Base-by-base conservation (phyloP, 2,888 invertebrate species). In the Pollenia labialis region DNA sequence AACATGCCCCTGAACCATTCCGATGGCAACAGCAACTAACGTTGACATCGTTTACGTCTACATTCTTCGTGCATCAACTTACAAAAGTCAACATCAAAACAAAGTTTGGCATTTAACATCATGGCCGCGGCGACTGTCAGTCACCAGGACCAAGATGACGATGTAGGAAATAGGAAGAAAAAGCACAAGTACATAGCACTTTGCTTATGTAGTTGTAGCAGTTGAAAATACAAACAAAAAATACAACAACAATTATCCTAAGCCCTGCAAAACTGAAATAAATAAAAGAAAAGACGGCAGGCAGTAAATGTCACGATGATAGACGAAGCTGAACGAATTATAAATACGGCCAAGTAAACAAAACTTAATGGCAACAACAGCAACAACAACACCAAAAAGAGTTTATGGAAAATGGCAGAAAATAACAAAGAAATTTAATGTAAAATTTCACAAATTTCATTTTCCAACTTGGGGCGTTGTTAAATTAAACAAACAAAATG, bases 291-390 rank as follows among this genome's bases (percentile, higher is more conserved):
- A 80, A 83, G 80, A 83, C 83, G 66, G 77, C 72, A 84, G 66
- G 77, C 72, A 84, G 76, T 81, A 81, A 87, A 87, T 74, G 80
- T 87, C 75, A 84, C 69, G 84, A 81, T 86, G 88, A 86, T 81
- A 86, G 88, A 88, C 85, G 88, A 84, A 87, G 86, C 83, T 81
- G 86, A 75, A 84, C 88, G 84, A 84, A 81, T 84, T 71, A 81
- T 83, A 87, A 80, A 72, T 48, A 83, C 74, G 74, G 81, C 56
- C 76, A 84, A 87, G 77, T 54, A 72, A 83, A 81, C 75, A 86
- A 77, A 72, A 10, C 11, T 18, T 32, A 6, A 32, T 32, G 32
- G 32, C 32, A 32, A 52, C 54, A 52, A 44, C 32, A 71, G 54
- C n/a, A 48, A 71, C 46, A 42, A 16, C 64, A 60, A 69, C 2